phyloP scores from a whole-genome alignment of 2,888 invertebrate species.

The Tinea pellionella region DNA sequence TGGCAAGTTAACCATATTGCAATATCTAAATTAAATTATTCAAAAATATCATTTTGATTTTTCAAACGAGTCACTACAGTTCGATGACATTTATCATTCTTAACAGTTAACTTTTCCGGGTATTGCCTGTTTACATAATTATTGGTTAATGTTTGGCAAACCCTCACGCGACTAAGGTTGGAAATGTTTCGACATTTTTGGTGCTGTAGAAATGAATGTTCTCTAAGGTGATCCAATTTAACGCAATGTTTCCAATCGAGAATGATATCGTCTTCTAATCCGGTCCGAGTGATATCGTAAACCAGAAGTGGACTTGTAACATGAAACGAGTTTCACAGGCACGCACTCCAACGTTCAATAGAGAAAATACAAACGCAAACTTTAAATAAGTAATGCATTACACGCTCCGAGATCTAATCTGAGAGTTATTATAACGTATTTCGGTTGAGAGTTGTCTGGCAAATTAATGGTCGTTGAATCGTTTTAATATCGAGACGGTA shows the following conservation, averaged over 20 bases:
- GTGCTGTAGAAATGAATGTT: background rate
- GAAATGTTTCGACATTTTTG: constrained; percentile 7
- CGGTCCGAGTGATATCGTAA: constrained; percentile 61
- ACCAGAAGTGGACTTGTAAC: constrained; percentile 58
- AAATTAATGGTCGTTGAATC: constrained; percentile 26
- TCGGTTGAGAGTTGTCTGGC: constrained; percentile 4
- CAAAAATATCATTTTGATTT: too few relatives aligned
- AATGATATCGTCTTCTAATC: constrained; percentile 62
- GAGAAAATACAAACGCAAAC: constrained; percentile 41
- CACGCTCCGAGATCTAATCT: background rate
- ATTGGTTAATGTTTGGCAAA: background rate
- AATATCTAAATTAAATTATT: too few relatives aligned
- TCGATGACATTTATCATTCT: background rate
- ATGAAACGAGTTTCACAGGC: constrained; percentile 54
- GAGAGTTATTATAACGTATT: background rate
- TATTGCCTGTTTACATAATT: background rate
- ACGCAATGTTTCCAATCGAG: constrained; percentile 53
- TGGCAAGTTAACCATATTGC: too few relatives aligned
- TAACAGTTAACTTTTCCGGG: background rate
- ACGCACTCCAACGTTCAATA: constrained; percentile 39
- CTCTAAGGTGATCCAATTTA: constrained; percentile 39
- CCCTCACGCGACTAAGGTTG: background rate
- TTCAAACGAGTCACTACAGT: background rate
- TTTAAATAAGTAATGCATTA: constrained; percentile 1
- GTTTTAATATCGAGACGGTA: constrained; percentile 31